Conservation (phyloP, 2,113 vertebrate species). For the Platanista minor region DNA sequence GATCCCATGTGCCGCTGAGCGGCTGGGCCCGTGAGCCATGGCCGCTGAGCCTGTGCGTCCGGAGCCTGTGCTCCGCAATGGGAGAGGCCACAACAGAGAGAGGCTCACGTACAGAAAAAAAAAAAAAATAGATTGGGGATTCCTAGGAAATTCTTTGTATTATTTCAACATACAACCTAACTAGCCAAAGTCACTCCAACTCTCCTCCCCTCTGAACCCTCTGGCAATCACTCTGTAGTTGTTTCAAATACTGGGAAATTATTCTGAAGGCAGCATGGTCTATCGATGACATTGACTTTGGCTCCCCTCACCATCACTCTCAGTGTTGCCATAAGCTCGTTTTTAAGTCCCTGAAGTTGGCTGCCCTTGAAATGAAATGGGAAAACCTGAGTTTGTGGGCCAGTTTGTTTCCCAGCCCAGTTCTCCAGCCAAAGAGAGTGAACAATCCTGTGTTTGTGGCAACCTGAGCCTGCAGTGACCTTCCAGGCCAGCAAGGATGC, state of each 20-base stretch:
- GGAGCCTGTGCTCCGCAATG: too few species aligned
- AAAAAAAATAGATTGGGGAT: not conserved
- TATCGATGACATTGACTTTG: conserved; percentile 34
- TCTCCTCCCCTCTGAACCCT: not conserved
- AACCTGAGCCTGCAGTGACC: conserved; percentile 46
- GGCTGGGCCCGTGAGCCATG: too few species aligned
- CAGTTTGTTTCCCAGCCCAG: conserved; percentile 48
- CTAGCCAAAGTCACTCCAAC: not conserved
- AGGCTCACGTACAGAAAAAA: too few species aligned
- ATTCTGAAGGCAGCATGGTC: not conserved
- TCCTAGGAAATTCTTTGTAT: not conserved
- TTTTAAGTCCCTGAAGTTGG: conserved; percentile 31
- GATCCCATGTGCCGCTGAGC: too few species aligned
- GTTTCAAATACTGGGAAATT: conserved; percentile 35
- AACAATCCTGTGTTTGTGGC: conserved; percentile 56
- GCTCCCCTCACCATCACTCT: not conserved
- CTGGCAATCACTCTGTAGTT: conserved; percentile 30
- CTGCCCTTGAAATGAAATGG: conserved; percentile 47
- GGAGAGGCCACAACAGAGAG: too few species aligned
- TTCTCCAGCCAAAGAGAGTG: not conserved
- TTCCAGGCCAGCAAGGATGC: conserved; percentile 40
- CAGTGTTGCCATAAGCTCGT: not conserved
- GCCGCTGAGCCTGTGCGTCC: too few species aligned
- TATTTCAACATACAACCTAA: not conserved
- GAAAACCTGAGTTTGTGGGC: conserved; percentile 55